These are phyloP conservation scores for Albula glossodonta DNA, from an alignment of 2,113 vertebrate genomes.

Conservation along the genomic window DNA sequence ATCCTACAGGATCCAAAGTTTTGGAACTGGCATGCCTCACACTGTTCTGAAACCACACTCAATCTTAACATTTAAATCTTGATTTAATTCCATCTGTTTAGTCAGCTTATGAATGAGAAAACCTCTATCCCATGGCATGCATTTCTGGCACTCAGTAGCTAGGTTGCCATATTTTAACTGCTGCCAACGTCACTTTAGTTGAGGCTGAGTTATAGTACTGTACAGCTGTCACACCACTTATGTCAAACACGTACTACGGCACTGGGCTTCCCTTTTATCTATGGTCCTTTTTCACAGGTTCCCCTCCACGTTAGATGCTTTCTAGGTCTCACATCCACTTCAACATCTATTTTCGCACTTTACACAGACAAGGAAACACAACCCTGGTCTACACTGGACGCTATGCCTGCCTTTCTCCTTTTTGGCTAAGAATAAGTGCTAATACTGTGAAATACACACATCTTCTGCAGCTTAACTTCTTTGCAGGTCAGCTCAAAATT, in stretches of 20 bases:
- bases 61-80: background rate
- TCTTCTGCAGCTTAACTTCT: background rate
- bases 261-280: background rate
- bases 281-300: background rate
- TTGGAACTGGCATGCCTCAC: background rate
- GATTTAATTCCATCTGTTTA: background rate
- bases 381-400: background rate
- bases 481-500: background rate
- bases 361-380: background rate
- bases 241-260: background rate
- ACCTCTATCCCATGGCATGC: background rate
- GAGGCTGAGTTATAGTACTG: background rate
- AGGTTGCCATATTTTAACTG: background rate
- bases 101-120: background rate
- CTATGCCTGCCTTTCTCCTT: background rate
- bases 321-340: background rate
- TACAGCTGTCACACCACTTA: background rate
- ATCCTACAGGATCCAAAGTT: background rate
- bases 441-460: background rate
- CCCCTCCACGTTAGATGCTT: background rate
- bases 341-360: background rate
- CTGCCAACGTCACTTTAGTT: background rate
- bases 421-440: background rate
- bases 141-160: background rate
- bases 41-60: background rate